Conservation (phyloP, 1,140 invertebrate genomes). For the Lepidurus apus region DNA sequence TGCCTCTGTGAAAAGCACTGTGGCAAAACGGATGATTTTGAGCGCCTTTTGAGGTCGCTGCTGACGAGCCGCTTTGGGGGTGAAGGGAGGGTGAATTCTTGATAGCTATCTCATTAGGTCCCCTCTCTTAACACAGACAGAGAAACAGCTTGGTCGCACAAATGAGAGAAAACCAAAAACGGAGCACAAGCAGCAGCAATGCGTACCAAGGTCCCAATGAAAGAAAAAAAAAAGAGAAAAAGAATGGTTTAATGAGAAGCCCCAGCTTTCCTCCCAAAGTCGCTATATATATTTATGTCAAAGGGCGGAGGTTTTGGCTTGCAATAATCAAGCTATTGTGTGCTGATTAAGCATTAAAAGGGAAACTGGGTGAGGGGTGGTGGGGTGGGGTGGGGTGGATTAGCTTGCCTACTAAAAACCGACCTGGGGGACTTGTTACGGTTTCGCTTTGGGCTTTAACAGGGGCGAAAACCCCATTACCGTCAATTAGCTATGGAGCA, state of each 20-base stretch:
- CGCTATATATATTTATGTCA: conserved; percentile 4
- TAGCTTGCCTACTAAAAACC: neutral
- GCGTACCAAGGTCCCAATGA: neutral
- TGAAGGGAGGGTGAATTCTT: neutral
- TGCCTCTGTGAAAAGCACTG: too few species aligned
- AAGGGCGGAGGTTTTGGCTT: neutral
- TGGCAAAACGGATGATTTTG: neutral
- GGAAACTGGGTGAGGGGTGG: neutral
- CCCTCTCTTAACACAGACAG: neutral
- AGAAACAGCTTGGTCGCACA: neutral
- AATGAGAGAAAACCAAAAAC: neutral
- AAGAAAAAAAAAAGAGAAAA: neutral
- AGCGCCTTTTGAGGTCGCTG: neutral
- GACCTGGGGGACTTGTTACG: neutral
- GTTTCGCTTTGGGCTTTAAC: neutral
- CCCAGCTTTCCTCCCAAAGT: neutral
- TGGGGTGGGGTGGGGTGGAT: neutral
- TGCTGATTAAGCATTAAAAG: conserved; percentile 22
- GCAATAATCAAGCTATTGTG: conserved; percentile 22
- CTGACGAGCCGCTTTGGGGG: neutral
- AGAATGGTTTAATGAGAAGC: neutral
- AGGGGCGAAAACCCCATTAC: neutral
- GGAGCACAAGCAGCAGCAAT: too few species aligned
- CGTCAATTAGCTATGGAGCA: conserved; percentile 6
- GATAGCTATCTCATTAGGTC: neutral